Base-by-base conservation (phyloP, 1,140 invertebrate genomes). In the Pygmarrhopalites habei region DNA sequence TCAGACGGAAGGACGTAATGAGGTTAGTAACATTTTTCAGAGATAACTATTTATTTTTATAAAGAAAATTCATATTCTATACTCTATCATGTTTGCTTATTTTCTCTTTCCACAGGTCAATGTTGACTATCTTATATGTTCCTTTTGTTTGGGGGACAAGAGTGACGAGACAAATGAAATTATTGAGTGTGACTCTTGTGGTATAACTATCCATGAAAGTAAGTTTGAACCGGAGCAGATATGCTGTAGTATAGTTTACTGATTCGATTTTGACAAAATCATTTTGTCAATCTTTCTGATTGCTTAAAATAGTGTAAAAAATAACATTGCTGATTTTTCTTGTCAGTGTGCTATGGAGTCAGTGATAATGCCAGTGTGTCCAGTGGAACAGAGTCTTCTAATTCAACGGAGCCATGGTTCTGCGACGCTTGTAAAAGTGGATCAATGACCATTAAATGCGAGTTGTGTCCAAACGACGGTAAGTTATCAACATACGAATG, bases 341-440 rank as follows among this genome's bases (percentile, higher is more conserved):
- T 26, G 44, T 61, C 59, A 87, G 87, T 90, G 65, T 97, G 93
- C 75, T 96, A 96, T 79, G 92, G 92, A n/a, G 88, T 96, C 28
- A 91, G 89, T 49, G 95, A 97, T 72, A 86, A 86, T 30, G 87
- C 88, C 28, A 95, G 92, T 79, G 84, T 92, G 62, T 88, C 88
- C 1, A 92, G 89, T 73, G 62, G 62, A 28, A 90, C 89, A 19
- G 87, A 89, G 58, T 96, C 92, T 10, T 86, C 91, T 0, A 90
- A 89, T 53, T 92, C 92, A 39, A 97, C 93, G 1, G 93, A 95
- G 70, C 94, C 94, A 0, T 98, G 95, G 95, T 97, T 97, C 77
- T 98, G 94, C 79, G 94, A 98, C 78, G 89, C 92, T n/a, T 97
- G 95, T 71, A 92, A 91, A 73, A 92, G 91, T 43, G 91, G 91